Evolutionary conservation across 2,113 vertebrate species (phyloP).

Genomic region (Prionailurus viverrinus): DNA sequence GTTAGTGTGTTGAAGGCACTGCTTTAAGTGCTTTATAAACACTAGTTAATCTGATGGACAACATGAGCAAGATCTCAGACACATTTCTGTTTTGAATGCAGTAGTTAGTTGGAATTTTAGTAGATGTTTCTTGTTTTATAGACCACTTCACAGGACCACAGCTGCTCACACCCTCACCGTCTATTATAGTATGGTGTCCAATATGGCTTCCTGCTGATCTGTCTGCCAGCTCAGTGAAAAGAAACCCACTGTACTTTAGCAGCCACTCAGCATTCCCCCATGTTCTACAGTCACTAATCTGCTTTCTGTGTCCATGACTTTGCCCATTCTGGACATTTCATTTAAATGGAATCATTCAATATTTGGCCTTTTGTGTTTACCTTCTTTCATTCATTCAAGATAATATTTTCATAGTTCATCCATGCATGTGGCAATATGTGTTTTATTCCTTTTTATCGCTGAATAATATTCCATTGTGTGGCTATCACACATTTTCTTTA

Average conservation of each 20-base stretch:
- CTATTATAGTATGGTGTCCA: not conserved
- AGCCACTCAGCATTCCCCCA: not conserved
- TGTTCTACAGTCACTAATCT: not conserved
- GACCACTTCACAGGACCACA: not conserved
- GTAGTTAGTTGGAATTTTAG: not conserved
- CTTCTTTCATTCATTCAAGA: not conserved
- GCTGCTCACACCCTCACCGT: not conserved
- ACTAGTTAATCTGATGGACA: slow-evolving; percentile 4
- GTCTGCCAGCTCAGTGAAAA: not conserved
- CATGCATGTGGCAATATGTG: not conserved
- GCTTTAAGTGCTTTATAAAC: not conserved
- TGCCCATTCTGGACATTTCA: not conserved
- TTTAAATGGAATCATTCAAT: not conserved
- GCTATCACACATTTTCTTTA: not conserved
- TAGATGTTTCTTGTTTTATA: not conserved
- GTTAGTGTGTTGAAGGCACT: not conserved
- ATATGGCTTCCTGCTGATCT: not conserved
- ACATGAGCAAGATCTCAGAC: not conserved
- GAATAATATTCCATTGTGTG: not conserved
- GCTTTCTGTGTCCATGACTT: not conserved
- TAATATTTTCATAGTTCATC: not conserved
- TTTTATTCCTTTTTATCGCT: not conserved
- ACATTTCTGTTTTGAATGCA: not conserved
- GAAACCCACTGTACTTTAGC: not conserved
- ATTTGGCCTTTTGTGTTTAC: not conserved